phyloP scores from a whole-genome alignment of 1,140 invertebrate species.

The Condylostylus longicornis region DNA sequence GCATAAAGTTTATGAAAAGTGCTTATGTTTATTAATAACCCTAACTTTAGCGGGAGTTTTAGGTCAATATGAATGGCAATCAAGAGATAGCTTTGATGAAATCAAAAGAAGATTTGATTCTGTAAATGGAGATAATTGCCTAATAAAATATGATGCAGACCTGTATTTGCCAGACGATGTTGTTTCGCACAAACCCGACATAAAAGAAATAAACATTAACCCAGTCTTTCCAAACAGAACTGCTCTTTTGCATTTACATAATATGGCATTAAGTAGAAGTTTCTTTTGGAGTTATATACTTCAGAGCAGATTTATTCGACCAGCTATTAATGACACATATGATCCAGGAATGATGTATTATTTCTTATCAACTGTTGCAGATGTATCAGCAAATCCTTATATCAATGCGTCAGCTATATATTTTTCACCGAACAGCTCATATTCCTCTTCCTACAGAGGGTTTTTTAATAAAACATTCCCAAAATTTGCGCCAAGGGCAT shows the following conservation, averaged over 20 bases:
- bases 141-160: slow-evolving; percentile 67
- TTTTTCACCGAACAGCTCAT: slow-evolving; percentile 87
- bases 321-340: slow-evolving; percentile 78
- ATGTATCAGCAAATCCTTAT: slow-evolving; percentile 81
- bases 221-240: slow-evolving; percentile 91
- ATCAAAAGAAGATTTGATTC: slow-evolving; percentile 65
- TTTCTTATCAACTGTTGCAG: slow-evolving; percentile 85
- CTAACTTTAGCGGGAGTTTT: slow-evolving; percentile 52
- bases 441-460: slow-evolving; percentile 84
- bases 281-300: slow-evolving; percentile 95
- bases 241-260: slow-evolving; percentile 81
- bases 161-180: slow-evolving; percentile 68
- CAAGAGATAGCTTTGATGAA: slow-evolving; percentile 75
- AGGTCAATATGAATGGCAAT: slow-evolving; percentile 79
- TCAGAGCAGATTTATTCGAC: slow-evolving; percentile 76
- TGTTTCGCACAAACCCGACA: slow-evolving; percentile 82
- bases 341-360: slow-evolving; percentile 99
- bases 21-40: too few species aligned
- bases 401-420: slow-evolving; percentile 90
- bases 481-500: slow-evolving; percentile 86
- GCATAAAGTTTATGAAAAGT: too few species aligned
- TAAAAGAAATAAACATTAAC: slow-evolving; percentile 89
- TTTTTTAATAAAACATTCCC: slow-evolving; percentile 96
- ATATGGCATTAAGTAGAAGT: slow-evolving; percentile 83
- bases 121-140: slow-evolving; percentile 73